A percentile compares a stretch with the other conserved stretches of the same genome.
phyloP scores from a whole-genome alignment of 2,113 vertebrate genomes.

The Ibidorhyncha struthersii region DNA sequence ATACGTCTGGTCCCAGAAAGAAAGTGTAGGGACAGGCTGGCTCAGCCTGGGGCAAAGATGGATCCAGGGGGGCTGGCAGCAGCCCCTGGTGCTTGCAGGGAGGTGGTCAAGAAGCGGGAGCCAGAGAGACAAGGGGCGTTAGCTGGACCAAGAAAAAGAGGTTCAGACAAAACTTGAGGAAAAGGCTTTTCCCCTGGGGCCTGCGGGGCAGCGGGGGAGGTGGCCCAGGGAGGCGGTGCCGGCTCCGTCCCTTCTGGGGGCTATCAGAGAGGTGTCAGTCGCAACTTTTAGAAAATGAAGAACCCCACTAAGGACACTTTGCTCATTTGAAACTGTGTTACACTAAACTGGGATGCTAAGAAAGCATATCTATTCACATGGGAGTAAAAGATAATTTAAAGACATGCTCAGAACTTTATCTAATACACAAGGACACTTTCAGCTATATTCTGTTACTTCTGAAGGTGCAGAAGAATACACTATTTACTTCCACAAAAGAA shows the following conservation, averaged over 20 bases:
- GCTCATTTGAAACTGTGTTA: not conserved
- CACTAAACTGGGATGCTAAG: not conserved
- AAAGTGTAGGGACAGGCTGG: not conserved
- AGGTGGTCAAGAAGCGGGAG: not conserved
- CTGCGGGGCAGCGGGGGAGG: rapidly evolving
- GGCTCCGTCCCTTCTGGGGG: rapidly evolving
- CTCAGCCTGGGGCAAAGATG: not conserved
- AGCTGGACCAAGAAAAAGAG: not conserved
- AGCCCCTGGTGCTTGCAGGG: not conserved
- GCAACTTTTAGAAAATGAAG: not conserved
- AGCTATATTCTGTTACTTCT: not conserved
- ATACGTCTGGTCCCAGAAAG: not conserved
- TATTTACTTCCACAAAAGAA: not conserved
- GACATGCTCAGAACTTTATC: not conserved
- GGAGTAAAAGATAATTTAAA: not conserved
- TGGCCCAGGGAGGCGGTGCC: too few relatives aligned
- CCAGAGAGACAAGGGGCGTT: not conserved
- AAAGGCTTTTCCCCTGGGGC: not conserved
- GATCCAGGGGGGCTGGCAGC: not conserved
- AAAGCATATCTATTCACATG: not conserved
- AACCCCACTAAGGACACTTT: not conserved
- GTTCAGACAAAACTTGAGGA: not conserved
- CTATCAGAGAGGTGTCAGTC: not conserved
- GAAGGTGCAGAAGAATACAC: not conserved
- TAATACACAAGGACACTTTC: not conserved